Percentiles rank a stretch among this genome's conserved stretches.
phyloP scores from a whole-genome alignment of 1,140 invertebrate genomes.

The Lepidotrigona ventralis region DNA sequence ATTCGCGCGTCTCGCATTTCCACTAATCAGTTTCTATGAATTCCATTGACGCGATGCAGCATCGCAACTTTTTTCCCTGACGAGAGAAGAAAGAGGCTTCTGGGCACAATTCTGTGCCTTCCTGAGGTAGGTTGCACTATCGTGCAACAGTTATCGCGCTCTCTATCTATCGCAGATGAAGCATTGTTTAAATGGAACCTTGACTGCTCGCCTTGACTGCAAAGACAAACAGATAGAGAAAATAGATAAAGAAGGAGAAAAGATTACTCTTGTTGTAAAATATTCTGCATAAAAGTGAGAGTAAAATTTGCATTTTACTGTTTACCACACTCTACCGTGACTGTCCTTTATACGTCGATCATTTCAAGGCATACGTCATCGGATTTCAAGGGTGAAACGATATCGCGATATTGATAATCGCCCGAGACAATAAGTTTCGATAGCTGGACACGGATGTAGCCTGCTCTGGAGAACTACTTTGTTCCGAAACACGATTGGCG shows the following conservation, averaged over 20 bases:
- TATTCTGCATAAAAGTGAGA: not conserved
- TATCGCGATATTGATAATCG: conserved; percentile 10
- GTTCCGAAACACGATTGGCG: conserved; percentile 39
- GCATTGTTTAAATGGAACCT: conserved; percentile 28
- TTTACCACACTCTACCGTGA: conserved; percentile 8
- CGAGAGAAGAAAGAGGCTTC: not conserved
- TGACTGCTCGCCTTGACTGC: conserved; percentile 32
- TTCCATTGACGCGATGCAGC: not conserved
- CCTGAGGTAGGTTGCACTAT: not conserved
- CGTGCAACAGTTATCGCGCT: not conserved
- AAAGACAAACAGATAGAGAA: conserved; percentile 22
- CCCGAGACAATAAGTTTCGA: conserved; percentile 15
- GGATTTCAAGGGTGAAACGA: not conserved
- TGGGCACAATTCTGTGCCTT: not conserved
- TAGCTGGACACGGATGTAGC: conserved; percentile 20
- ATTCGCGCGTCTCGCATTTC: not conserved
- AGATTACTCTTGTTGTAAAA: not conserved
- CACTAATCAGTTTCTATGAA: not conserved
- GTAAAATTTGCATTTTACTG: not conserved
- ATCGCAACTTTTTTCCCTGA: not conserved
- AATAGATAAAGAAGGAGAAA: not conserved
- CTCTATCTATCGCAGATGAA: conserved; percentile 17
- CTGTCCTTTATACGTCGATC: not conserved
- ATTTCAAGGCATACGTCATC: not conserved
- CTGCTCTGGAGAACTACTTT: conserved; percentile 35